Percentiles rank a stretch among this genome's conserved stretches.
These are phyloP conservation scores for Iguana delicatissima DNA, from an alignment of 2,797 vertebrate species.

Conservation along the genomic window DNA sequence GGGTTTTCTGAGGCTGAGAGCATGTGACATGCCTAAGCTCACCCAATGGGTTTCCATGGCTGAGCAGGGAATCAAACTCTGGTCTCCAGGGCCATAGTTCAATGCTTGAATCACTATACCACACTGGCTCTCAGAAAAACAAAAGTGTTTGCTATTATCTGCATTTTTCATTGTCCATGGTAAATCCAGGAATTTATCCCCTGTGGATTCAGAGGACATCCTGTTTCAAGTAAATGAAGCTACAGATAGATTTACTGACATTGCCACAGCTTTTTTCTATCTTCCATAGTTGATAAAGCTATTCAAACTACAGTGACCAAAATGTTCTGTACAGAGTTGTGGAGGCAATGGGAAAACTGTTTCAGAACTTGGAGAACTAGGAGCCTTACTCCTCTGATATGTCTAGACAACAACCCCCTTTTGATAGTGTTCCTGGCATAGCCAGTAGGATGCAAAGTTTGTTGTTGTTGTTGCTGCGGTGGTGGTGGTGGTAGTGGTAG, in stretches of 20 bases:
- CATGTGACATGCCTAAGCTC: too few relatives aligned
- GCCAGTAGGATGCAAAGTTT: too few relatives aligned
- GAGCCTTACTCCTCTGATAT: background rate
- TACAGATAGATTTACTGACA: background rate
- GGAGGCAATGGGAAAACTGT: background rate
- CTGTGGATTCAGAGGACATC: too few relatives aligned
- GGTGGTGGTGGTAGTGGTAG: background rate
- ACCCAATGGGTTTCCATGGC: too few relatives aligned
- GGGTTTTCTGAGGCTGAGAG: too few relatives aligned
- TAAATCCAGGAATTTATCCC: too few relatives aligned
- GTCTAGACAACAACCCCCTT: background rate
- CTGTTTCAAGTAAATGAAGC: background rate
- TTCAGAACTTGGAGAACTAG: background rate
- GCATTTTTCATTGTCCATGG: too few relatives aligned
- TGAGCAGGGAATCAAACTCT: too few relatives aligned
- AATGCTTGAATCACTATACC: too few relatives aligned
- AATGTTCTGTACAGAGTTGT: background rate
- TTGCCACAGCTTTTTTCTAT: background rate
- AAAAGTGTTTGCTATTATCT: too few relatives aligned
- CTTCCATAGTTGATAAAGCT: background rate
- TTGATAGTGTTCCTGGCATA: background rate
- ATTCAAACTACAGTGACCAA: background rate
- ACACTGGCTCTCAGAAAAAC: too few relatives aligned
- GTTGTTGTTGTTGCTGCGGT: background rate
- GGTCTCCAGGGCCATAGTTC: too few relatives aligned